A percentile compares a stretch with the other conserved stretches of the same genome.
These are phyloP conservation scores for Simalia tracyae DNA, from an alignment of 2,797 vertebrate genomes.

Conservation along the genomic window DNA sequence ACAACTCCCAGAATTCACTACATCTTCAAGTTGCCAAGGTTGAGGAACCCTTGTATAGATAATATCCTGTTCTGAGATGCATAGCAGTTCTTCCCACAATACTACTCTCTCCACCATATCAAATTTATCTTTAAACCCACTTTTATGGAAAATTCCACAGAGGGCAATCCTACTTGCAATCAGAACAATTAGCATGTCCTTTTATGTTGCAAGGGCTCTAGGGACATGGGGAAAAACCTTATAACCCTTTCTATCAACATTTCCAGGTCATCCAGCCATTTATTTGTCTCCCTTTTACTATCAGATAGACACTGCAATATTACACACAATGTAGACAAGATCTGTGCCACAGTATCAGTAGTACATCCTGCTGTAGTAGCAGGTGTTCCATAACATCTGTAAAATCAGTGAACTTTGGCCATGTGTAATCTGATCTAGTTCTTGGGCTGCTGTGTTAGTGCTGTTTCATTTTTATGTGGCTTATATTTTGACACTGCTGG, in stretches of 20 bases:
- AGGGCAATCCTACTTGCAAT: not conserved
- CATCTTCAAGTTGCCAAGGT: too few species aligned
- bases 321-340: not conserved
- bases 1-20: too few species aligned
- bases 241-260: not conserved
- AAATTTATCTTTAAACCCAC: not conserved
- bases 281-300: not conserved
- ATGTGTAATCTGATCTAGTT: too few species aligned
- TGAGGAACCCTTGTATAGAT: too few species aligned
- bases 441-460: too few species aligned
- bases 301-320: not conserved
- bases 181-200: not conserved
- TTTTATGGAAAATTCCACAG: not conserved
- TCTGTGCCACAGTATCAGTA: not conserved
- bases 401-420: too few species aligned
- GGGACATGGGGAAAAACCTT: not conserved
- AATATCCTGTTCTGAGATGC: too few species aligned
- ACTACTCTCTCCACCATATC: not conserved
- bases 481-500: too few species aligned
- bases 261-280: not conserved
- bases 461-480: too few species aligned
- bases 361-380: not conserved
- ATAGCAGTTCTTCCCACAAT: too few species aligned
- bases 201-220: not conserved
- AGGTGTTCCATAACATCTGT: too few species aligned